Evolutionary conservation across 2,888 invertebrate genomes (phyloP), one percentile per base, ranked within the genome.

Genomic region (Eupithecia insigniata): DNA sequence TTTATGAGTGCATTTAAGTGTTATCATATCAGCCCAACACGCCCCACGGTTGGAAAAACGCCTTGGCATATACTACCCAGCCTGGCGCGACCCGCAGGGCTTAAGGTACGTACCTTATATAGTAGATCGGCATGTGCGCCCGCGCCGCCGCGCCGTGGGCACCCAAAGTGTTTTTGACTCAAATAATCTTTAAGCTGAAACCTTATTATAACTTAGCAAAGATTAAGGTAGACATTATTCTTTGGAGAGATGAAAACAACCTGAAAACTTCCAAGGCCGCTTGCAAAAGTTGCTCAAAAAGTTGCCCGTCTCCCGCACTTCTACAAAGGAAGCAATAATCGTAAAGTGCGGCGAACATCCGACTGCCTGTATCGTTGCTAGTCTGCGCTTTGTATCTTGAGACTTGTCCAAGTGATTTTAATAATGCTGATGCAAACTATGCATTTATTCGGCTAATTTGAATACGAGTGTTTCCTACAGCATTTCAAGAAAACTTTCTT

Each of bases 401-500:
- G 75, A 75, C 73, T 74, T 67, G 71, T 79, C 80, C 80, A 80
- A 80, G 76, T 79, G 78, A 78, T 79, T 79, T 76, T 79, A 76
- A 78, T 79, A 79, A 75, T 74, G 72, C 74, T 74, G 77, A 73
- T 70, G 68, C 61, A 64, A 71, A 69, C 69, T 71, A 74, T 69
- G 69, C 64, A 69, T 74, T 71, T 71, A 74, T 74, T 36, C 65
- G 70, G 22, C 16, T 73, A 70, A 70, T 73, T 73, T 73, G 70
- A 73, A 73, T 70, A 67, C 58, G 4, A 69, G 51, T 12, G 39
- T 72, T 67, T 32, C 5, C 14, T 36, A 43, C 6, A 66, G 36
- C 28, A 66, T n/a, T 28, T 66, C 7, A 6, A 68, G 43, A 26
- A 60, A 60, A 30, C 3, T 58, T 0, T 60, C 18, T 30, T 16